Evolutionary conservation across 2,888 invertebrate genomes (phyloP).

Genomic region (Scotopteryx bipunctaria): DNA sequence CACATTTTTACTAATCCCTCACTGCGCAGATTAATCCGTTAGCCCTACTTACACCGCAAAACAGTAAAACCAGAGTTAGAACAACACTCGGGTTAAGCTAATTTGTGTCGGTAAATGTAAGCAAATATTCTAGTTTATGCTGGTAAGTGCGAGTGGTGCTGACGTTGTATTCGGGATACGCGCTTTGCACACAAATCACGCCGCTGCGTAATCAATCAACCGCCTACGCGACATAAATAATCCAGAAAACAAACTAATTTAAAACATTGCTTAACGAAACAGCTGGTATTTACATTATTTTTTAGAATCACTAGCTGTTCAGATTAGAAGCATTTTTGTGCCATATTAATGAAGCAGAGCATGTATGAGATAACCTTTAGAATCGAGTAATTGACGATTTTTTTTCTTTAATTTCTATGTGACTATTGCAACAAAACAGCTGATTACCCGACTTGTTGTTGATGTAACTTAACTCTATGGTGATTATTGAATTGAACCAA

Average conservation of each 20-base stretch:
- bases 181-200: slow-evolving; percentile 30
- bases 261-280: not conserved
- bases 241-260: slow-evolving; percentile 30
- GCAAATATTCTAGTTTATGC: not conserved
- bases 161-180: slow-evolving; percentile 20
- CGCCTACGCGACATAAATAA: slow-evolving; percentile 30
- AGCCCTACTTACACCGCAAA: slow-evolving; percentile 1
- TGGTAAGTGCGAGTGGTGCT: slow-evolving; percentile 1
- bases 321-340: no score
- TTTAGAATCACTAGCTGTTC: no score
- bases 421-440: no score
- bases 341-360: no score
- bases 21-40: slow-evolving; percentile 8
- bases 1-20: slow-evolving; percentile 11
- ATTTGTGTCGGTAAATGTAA: not conserved
- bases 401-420: no score
- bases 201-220: slow-evolving; percentile 29
- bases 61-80: not conserved
- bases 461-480: no score
- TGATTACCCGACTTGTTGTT: no score
- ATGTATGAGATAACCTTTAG: no score
- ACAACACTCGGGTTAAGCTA: not conserved
- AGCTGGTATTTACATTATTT: no score
- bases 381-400: no score
- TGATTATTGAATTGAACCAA: no score